Base-by-base conservation (phyloP, 2,888 invertebrate species). In the Cylloceria caligata region DNA sequence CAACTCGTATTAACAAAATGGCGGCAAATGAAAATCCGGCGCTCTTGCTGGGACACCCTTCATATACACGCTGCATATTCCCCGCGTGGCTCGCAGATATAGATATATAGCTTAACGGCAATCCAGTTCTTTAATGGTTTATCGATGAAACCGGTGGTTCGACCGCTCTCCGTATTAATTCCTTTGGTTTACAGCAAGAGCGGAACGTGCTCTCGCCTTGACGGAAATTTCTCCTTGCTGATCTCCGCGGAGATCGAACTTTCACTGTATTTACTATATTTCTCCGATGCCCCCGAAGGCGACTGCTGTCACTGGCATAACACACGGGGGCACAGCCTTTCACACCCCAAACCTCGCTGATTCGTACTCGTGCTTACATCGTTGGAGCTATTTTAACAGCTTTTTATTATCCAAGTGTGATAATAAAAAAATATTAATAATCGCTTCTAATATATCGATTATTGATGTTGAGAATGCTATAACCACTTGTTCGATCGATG, bases 221-320 rank as follows among this genome's bases (percentile, higher is more conserved):
- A 81, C 84, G 72, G 78, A 79, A 85, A 85, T 84, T 85, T 85
- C 80, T 81, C 76, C 67, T 60, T 77, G 68, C 68, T 84, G n/a
- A n/a, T n/a, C 83, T 81, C 84, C 73, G 76, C 52, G 57, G 47
- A 68, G 77, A 71, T 65, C 77, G 76, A 74, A 86, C 86, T 86
- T 86, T 86, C 86, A 86, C 84, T 83, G 78, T 76, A 82, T 77
- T 83, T 64, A 74, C 60, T 64, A 34, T 24, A 73, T 30, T 36
- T 52, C 49, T 19, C 19, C 45, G 64, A 39, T 73, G 36, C 27
- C 30, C 39, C 36, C 52, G 34, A 64, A 69, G 62, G 69, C 67
- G 72, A 67, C 42, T 67, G 60, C 60, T 60, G 60, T 60, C 60
- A 34, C 34, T 34, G 60, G 60, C 60, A 34, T 9, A 16, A 60